Conservation (phyloP, 2,888 invertebrate species). For the Chalcosyrphus nemorum region DNA sequence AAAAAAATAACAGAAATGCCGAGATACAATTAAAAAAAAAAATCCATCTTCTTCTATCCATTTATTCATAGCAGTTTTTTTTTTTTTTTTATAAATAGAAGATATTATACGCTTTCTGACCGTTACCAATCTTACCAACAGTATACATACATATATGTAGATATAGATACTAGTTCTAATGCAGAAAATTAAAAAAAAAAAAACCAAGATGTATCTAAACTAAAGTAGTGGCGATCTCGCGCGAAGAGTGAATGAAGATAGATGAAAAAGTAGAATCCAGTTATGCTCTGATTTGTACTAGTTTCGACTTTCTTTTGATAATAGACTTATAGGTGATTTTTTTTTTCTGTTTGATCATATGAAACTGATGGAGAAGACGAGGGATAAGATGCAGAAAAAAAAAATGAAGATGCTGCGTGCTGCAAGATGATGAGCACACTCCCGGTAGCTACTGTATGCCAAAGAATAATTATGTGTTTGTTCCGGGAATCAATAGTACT, state of each 20-base stretch:
- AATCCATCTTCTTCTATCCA: slow-evolving; percentile 19
- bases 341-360: no score
- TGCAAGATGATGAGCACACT: slow-evolving; percentile 42
- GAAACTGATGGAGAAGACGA: slow-evolving; percentile 21
- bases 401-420: slow-evolving; percentile 11
- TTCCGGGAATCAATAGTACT: slow-evolving; percentile 65
- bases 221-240: slow-evolving; percentile 39
- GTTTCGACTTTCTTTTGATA: slow-evolving; percentile 82
- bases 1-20: slow-evolving; percentile 47
- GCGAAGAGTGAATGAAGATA: slow-evolving; percentile 29
- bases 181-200: slow-evolving; percentile 59
- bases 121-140: slow-evolving; percentile 69
- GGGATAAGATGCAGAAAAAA: not conserved
- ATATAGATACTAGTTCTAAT: slow-evolving; percentile 66
- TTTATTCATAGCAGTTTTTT: slow-evolving; percentile 63
- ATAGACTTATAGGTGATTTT: slow-evolving; percentile 74
- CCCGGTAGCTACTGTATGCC: slow-evolving; percentile 61
- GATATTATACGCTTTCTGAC: slow-evolving; percentile 73
- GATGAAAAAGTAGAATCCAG: slow-evolving; percentile 79
- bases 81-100: slow-evolving; percentile 59
- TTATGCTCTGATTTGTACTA: slow-evolving; percentile 82
- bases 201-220: slow-evolving; percentile 30
- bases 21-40: slow-evolving; percentile 44
- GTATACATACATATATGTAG: no score
- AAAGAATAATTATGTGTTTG: slow-evolving; percentile 56